A percentile compares a stretch with the other conserved stretches of the same genome.
Evolutionary conservation across 2,113 vertebrate genomes (phyloP).

Genomic region (Ammospiza nelsoni): DNA sequence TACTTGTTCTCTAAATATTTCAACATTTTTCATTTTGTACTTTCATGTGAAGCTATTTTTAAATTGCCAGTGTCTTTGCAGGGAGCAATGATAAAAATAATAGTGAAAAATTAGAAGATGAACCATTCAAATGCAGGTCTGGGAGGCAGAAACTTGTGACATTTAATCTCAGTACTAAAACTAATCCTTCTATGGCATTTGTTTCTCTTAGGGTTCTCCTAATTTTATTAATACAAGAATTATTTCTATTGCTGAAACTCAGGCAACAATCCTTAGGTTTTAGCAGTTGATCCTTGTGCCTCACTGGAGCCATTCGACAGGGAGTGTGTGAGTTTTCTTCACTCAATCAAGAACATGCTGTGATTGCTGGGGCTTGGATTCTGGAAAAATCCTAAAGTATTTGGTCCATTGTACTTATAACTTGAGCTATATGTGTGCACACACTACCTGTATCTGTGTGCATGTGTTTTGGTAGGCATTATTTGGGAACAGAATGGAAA

Average conservation of each 20-base stretch:
- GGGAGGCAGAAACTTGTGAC: not conserved
- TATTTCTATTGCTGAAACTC: not conserved
- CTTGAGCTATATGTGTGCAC: accelerated
- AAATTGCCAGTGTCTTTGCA: not conserved
- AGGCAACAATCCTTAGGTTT: not conserved
- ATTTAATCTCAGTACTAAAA: slow-evolving; percentile 15
- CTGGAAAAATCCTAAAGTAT: not conserved
- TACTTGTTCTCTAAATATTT: slow-evolving; percentile 30
- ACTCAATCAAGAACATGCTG: not conserved
- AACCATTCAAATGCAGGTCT: not conserved
- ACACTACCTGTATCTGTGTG: not conserved
- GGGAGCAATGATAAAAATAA: not conserved
- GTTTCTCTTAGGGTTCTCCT: not conserved
- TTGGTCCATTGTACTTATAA: not conserved
- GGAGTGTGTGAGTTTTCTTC: not conserved
- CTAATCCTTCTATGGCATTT: slow-evolving; percentile 2
- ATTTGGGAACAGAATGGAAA: not conserved
- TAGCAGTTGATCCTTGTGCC: not conserved
- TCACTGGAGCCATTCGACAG: not conserved
- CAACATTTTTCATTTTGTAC: not conserved
- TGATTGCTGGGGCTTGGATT: not conserved
- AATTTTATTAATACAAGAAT: slow-evolving; percentile 20
- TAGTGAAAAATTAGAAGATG: not conserved
- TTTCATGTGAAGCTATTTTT: not conserved
- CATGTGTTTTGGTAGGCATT: not conserved